phyloP scores from a whole-genome alignment of 2,888 invertebrate genomes.

The Papilio protenor region DNA sequence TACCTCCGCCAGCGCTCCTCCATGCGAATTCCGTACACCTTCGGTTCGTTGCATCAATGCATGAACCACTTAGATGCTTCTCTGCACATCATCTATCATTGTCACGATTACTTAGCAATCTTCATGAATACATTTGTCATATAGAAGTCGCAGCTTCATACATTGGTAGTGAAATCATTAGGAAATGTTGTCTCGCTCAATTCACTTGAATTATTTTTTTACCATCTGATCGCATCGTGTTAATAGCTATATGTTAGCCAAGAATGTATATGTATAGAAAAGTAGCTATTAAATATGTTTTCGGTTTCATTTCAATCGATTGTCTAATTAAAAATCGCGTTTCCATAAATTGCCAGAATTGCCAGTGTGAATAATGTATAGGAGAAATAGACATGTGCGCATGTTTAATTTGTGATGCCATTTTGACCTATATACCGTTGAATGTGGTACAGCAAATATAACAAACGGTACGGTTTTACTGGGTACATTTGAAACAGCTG shows the following conservation, averaged over 20 bases:
- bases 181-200: slow-evolving; percentile 29
- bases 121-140: slow-evolving; percentile 54
- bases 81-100: slow-evolving; percentile 73
- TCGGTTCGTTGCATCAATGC: slow-evolving; percentile 83
- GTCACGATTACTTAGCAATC: slow-evolving; percentile 56
- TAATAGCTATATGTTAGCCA: background rate
- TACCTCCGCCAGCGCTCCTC: slow-evolving; percentile 72
- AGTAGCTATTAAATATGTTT: slow-evolving; percentile 13
- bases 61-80: slow-evolving; percentile 83
- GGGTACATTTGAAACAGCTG: slow-evolving; percentile 31
- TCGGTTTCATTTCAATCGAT: slow-evolving; percentile 11
- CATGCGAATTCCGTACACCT: slow-evolving; percentile 76
- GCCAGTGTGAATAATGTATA: slow-evolving; percentile 26
- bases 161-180: slow-evolving; percentile 40
- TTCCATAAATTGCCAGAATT: slow-evolving; percentile 14
- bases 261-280: background rate
- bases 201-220: slow-evolving; percentile 21
- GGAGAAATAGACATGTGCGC: slow-evolving; percentile 22
- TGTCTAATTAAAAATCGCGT: slow-evolving; percentile 10
- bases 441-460: background rate
- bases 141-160: slow-evolving; percentile 35
- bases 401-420: slow-evolving; percentile 31
- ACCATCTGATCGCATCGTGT: slow-evolving; percentile 30
- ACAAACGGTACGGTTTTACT: slow-evolving; percentile 30
- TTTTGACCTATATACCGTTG: slow-evolving; percentile 39